Evolutionary conservation across 2,797 vertebrate species (phyloP).

Genomic region (Falco biarmicus): DNA sequence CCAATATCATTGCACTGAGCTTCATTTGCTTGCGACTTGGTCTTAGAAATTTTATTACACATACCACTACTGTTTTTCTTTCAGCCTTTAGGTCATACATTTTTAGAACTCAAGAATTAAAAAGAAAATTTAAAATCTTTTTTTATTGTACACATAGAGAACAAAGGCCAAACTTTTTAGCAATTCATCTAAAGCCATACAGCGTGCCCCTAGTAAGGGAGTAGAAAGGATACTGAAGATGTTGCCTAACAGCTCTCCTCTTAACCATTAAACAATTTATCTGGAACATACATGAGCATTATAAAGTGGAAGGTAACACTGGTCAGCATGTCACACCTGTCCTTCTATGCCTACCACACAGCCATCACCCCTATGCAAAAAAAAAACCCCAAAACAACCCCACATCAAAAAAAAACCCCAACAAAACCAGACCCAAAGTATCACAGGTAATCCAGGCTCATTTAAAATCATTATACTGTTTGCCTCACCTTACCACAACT

Average conservation of each 20-base stretch:
- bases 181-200: neutral
- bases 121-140: neutral
- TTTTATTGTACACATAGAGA: neutral
- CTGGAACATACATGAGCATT: neutral
- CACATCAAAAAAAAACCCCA: too few relatives aligned
- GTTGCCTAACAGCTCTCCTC: neutral
- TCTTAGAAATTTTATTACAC: neutral
- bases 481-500: neutral
- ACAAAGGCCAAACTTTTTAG: neutral
- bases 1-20: neutral
- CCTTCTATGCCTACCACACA: neutral
- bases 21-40: neutral
- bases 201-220: neutral
- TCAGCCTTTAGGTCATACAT: neutral
- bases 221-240: neutral
- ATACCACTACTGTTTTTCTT: neutral
- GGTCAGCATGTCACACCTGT: too few relatives aligned
- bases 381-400: too few relatives aligned
- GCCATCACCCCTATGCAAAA: neutral
- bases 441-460: neutral
- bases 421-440: too few relatives aligned
- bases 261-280: too few relatives aligned
- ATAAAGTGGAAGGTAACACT: neutral
- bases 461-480: neutral
- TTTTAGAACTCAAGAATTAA: neutral